Base-by-base conservation (phyloP, 2,888 invertebrate genomes). In the Allygus modestus region DNA sequence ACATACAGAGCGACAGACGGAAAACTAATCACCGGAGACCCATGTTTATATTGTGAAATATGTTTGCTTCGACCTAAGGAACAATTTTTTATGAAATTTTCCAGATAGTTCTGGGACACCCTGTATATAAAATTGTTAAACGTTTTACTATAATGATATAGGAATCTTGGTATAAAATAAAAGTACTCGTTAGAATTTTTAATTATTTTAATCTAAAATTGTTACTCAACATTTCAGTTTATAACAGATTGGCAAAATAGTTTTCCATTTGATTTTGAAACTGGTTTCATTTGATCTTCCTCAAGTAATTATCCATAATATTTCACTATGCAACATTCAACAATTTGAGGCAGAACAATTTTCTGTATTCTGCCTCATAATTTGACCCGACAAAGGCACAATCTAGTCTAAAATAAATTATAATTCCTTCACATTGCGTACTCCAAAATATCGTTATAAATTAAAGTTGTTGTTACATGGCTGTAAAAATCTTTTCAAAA, bases 301-400 rank as follows among this genome's bases (percentile, higher is more conserved):
- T 65, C 15, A 65, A 11, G 31, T 15, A 65, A 31, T 65, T 11
- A 31, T 28, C 26, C 0, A 12, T 23, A 41, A 73, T 73, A 73
- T n/a, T n/a, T n/a, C n/a, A 73, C 43, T 23, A 73, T 43, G 41
- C 26, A 73, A 73, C 73, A 37, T 73, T 26, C 43, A 73, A 41
- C 43, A 37, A 73, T 73, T 73, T 73, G 26, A 41, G 73, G 1
- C 41, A 41, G 73, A 73, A 73, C 1, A 41, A 4, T 0, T 17
- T 41, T 73, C 31, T 37, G 26, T 41, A 7, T 41, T 23, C 37
- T 23, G 12, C 26, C 37, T 73, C 23, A 41, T 73, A 73, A 73
- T 73, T 73, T 73, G 73, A 73, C 73, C 37, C 5, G 17, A 73
- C 73, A 73, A 73, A 73, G 73, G 73, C 73, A 73, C 73, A 73